Conservation (phyloP, 2,888 invertebrate genomes). For the Agonopterix subpropinquella region DNA sequence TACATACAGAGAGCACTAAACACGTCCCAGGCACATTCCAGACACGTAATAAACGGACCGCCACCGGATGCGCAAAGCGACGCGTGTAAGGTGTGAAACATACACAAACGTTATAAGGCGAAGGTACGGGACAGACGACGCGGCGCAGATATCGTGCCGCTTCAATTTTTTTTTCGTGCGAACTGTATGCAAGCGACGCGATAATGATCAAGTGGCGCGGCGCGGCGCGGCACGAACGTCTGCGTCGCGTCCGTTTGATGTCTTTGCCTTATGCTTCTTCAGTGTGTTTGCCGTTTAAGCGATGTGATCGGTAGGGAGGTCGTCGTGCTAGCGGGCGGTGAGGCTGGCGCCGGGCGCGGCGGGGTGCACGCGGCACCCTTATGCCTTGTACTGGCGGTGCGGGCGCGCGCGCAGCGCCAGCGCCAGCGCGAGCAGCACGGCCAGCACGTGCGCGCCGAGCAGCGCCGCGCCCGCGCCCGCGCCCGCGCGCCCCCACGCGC, state of each 20-base stretch:
- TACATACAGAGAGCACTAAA: too few relatives aligned
- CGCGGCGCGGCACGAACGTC: not conserved
- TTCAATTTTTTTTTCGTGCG: too few relatives aligned
- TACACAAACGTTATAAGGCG: too few relatives aligned
- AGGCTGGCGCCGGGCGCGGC: constrained; percentile 1
- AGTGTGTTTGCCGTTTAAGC: too few relatives aligned
- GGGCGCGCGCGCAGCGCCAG: constrained; percentile 50
- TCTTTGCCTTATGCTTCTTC: too few relatives aligned
- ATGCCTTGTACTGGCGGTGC: constrained; percentile 48
- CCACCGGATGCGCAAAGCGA: too few relatives aligned
- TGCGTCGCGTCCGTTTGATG: not conserved
- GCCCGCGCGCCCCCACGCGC: constrained; percentile 31
- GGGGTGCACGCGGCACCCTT: constrained; percentile 9
- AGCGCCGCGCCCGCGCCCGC: constrained; percentile 44
- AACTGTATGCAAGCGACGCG: too few relatives aligned
- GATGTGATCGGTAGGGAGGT: too few relatives aligned
- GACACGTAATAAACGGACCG: too few relatives aligned
- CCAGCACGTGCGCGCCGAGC: constrained; percentile 44
- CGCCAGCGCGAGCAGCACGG: constrained; percentile 55
- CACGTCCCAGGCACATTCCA: too few relatives aligned
- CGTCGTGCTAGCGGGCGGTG: not conserved
- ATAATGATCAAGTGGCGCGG: not conserved
- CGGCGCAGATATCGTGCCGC: not conserved
- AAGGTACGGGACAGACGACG: not conserved
- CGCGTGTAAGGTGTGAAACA: too few relatives aligned